Conservation (phyloP, 2,113 vertebrate species). For the Cairina moschata region DNA sequence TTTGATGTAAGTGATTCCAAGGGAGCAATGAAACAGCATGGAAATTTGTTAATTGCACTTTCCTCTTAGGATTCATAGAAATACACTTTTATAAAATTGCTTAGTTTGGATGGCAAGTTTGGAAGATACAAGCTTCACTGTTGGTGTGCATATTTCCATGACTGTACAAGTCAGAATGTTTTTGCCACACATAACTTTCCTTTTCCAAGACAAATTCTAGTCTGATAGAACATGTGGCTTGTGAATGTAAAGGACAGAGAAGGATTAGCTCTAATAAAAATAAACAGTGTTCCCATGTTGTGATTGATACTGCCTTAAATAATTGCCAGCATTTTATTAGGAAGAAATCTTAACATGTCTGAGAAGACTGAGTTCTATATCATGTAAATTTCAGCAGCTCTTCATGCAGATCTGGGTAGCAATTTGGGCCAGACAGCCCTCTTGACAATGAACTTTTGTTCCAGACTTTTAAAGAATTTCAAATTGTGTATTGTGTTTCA, state of each 20-base stretch:
- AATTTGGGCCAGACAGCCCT: neutral
- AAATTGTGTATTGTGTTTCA: neutral
- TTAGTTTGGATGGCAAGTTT: constrained; percentile 16
- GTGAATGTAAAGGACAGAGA: neutral
- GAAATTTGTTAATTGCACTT: constrained; percentile 24
- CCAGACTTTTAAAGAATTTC: neutral
- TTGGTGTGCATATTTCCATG: constrained; percentile 1
- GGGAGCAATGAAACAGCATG: neutral
- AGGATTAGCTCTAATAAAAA: constrained; percentile 9
- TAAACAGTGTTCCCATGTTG: neutral
- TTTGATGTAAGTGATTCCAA: constrained; percentile 8
- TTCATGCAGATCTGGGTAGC: neutral
- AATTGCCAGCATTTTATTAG: neutral
- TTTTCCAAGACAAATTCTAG: neutral
- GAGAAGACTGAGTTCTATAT: neutral
- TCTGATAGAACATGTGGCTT: neutral
- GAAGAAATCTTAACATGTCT: neutral
- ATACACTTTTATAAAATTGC: neutral
- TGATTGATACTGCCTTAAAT: neutral
- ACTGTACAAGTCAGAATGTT: neutral
- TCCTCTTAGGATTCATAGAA: constrained; percentile 5
- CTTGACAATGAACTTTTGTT: neutral
- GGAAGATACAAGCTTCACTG: constrained; percentile 13
- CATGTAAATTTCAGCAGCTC: neutral
- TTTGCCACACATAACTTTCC: neutral